Percentiles rank a stretch among this genome's conserved stretches.
Evolutionary conservation across 2,888 invertebrate species (phyloP).

Genomic region (Iselma pallidipennis): DNA sequence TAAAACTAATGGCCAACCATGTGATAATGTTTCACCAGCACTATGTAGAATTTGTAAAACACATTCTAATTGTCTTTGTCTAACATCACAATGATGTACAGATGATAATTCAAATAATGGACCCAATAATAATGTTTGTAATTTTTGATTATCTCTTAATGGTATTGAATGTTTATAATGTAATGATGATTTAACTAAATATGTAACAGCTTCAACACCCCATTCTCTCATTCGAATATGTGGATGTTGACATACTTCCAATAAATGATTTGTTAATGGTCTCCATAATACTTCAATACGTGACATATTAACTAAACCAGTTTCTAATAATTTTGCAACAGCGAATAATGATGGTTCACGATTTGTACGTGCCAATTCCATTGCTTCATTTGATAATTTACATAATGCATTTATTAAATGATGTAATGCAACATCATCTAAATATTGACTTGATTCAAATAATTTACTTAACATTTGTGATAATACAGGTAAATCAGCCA

Average conservation of each 20-base stretch:
- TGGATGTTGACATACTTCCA: constrained; percentile 95
- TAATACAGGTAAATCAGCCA: constrained; percentile 91
- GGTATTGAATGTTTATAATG: constrained; percentile 84
- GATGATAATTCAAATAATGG: constrained; percentile 91
- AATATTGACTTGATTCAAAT: constrained; percentile 91
- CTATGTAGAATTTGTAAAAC: constrained; percentile 91
- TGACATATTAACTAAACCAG: constrained; percentile 90
- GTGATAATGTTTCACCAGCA: constrained; percentile 87
- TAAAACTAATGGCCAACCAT: constrained; percentile 94
- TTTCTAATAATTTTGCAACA: constrained; percentile 97
- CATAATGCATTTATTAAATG: constrained; percentile 96
- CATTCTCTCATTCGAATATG: constrained; percentile 95
- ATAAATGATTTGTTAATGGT: constrained; percentile 91
- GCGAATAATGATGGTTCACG: constrained; percentile 96
- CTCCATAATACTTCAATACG: constrained; percentile 94
- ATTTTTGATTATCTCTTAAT: constrained; percentile 80
- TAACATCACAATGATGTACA: constrained; percentile 90
- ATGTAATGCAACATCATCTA: constrained; percentile 93
- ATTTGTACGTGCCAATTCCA: constrained; percentile 95
- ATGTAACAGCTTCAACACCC: constrained; percentile 97
- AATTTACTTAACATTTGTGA: constrained; percentile 90
- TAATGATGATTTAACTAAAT: constrained; percentile 88
- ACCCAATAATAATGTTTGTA: constrained; percentile 84
- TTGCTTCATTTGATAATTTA: constrained; percentile 93
- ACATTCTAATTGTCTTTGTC: constrained; percentile 93